phyloP scores from a whole-genome alignment of 2,797 vertebrate genomes.

The Strix occidentalis region DNA sequence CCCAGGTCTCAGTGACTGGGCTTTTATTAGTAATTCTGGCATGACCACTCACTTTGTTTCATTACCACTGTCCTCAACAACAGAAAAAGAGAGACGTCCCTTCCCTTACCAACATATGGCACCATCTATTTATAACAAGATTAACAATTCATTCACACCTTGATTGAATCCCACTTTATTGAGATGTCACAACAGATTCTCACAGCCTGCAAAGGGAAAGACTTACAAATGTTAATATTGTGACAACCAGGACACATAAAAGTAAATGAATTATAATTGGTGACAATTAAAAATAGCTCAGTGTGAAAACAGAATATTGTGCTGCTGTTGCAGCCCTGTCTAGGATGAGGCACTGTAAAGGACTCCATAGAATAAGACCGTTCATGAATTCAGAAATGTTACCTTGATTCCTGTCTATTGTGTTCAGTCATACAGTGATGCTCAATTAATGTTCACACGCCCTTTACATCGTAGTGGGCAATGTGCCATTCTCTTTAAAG shows the following conservation, averaged over 20 bases:
- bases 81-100: constrained; percentile 39
- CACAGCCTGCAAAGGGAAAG: constrained; percentile 73
- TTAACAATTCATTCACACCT: constrained; percentile 81
- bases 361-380: background rate
- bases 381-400: constrained; percentile 16
- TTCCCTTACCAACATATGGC: constrained; percentile 73
- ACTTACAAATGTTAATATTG: constrained; percentile 78
- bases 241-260: constrained; percentile 77
- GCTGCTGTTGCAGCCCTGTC: background rate
- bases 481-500: constrained; percentile 39
- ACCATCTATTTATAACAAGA: constrained; percentile 79
- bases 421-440: constrained; percentile 54
- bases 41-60: constrained; percentile 60
- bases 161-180: constrained; percentile 79
- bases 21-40: constrained; percentile 28
- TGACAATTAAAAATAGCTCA: constrained; percentile 76
- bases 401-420: constrained; percentile 29
- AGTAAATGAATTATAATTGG: constrained; percentile 79
- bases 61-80: constrained; percentile 61
- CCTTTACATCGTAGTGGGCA: constrained; percentile 43
- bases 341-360: background rate
- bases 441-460: constrained; percentile 46
- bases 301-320: constrained; percentile 70
- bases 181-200: constrained; percentile 81
- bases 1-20: background rate